Evolutionary conservation across 2,113 vertebrate genomes (phyloP).

Genomic region (Willisornis vidua): DNA sequence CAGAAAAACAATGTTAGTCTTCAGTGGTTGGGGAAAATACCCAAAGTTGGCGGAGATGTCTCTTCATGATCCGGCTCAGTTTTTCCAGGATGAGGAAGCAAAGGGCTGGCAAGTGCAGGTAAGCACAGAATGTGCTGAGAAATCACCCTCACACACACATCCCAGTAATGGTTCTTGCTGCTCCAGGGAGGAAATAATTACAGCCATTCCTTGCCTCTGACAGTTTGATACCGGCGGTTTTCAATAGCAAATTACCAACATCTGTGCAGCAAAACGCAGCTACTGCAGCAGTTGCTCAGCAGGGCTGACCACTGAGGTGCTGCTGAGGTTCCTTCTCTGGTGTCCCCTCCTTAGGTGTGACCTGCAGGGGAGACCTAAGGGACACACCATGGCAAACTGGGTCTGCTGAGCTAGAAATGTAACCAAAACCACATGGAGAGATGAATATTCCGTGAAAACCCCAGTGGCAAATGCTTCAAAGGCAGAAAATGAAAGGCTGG

Average conservation of each 20-base stretch:
- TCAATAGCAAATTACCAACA: slow-evolving; percentile 67
- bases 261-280: slow-evolving; percentile 18
- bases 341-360: slow-evolving; percentile 16
- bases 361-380: not conserved
- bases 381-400: not conserved
- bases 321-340: slow-evolving; percentile 2
- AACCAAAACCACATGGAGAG: slow-evolving; percentile 36
- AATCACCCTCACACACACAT: slow-evolving; percentile 23
- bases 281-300: slow-evolving; percentile 37
- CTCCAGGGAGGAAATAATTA: slow-evolving; percentile 68
- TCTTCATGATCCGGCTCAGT: not conserved
- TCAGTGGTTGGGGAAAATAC: not conserved
- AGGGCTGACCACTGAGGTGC: not conserved
- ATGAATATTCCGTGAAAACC: slow-evolving; percentile 40
- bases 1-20: slow-evolving; percentile 28
- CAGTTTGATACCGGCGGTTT: slow-evolving; percentile 55
- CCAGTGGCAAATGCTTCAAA: slow-evolving; percentile 33
- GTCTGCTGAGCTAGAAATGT: not conserved
- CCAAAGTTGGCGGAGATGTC: not conserved
- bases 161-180: slow-evolving; percentile 44
- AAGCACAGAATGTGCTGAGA: not conserved
- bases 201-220: slow-evolving; percentile 64
- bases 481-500: slow-evolving; percentile 14
- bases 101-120: slow-evolving; percentile 16
- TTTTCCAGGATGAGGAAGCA: not conserved